A percentile compares a stretch with the other conserved stretches of the same genome.
Conservation (phyloP, 2,797 vertebrate species). For the Morelia viridis region DNA sequence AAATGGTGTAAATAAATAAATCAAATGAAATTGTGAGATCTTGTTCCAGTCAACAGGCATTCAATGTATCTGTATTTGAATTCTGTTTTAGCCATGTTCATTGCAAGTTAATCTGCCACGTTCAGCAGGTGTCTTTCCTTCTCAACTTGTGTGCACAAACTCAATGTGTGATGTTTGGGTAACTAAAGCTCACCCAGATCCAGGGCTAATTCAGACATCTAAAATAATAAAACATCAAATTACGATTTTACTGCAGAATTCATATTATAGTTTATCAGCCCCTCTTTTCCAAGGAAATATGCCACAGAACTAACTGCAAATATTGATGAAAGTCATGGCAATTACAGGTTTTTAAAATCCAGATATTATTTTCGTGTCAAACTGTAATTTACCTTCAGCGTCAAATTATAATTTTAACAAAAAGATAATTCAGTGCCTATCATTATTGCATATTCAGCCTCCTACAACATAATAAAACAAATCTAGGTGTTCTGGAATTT, state of each 20-base stretch:
- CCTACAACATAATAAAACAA: constrained; percentile 23
- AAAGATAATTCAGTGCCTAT: background rate
- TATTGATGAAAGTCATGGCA: background rate
- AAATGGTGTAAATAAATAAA: no score
- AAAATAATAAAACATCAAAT: background rate
- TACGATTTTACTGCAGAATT: background rate
- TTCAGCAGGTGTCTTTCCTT: constrained; percentile 3
- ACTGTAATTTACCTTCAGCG: background rate
- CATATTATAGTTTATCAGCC: background rate
- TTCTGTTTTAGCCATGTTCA: background rate
- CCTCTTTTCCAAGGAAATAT: background rate
- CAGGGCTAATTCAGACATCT: background rate
- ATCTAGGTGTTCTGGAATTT: background rate
- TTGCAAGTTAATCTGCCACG: background rate
- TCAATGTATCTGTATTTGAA: background rate
- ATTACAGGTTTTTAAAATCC: constrained; percentile 35
- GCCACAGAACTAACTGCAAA: constrained; percentile 21
- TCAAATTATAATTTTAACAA: background rate
- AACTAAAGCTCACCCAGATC: background rate
- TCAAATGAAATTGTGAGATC: background rate
- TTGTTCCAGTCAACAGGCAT: background rate
- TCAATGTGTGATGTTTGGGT: background rate
- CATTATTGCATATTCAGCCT: constrained; percentile 1
- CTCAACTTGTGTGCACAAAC: background rate
- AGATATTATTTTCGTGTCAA: constrained; percentile 40